Evolutionary conservation across 2,888 invertebrate species (phyloP).

Genomic region (Baronia brevicornis): DNA sequence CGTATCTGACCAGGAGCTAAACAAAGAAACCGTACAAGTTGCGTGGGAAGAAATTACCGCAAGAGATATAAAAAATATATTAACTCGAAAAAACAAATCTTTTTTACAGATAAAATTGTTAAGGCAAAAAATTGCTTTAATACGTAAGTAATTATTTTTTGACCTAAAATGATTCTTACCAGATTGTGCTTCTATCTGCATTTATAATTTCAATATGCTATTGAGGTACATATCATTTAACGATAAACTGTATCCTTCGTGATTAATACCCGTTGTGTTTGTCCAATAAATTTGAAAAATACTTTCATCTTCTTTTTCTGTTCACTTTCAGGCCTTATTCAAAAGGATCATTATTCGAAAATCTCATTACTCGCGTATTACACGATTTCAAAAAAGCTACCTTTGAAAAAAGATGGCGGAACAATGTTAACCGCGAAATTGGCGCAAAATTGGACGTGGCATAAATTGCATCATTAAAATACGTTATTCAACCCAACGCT

Average conservation of each 20-base stretch:
- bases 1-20: slow-evolving; percentile 11
- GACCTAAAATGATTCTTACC: too few relatives aligned
- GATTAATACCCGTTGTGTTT: too few relatives aligned
- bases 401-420: slow-evolving; percentile 15
- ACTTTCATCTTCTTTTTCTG: too few relatives aligned
- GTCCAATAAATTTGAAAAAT: too few relatives aligned
- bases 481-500: slow-evolving; percentile 27
- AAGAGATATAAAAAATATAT: slow-evolving; percentile 5
- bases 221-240: too few relatives aligned
- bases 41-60: slow-evolving; percentile 15
- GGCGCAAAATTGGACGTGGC: slow-evolving; percentile 57
- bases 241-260: too few relatives aligned
- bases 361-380: slow-evolving; percentile 6
- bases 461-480: slow-evolving; percentile 52
- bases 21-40: slow-evolving; percentile 12
- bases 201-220: too few relatives aligned
- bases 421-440: slow-evolving; percentile 50
- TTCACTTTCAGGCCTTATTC: background rate
- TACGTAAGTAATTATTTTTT: too few relatives aligned
- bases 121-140: too few relatives aligned
- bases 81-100: slow-evolving; percentile 10
- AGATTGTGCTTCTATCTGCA: too few relatives aligned
- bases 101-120: too few relatives aligned
- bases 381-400: slow-evolving; percentile 4
- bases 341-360: background rate